Evolutionary conservation across 2,113 vertebrate species (phyloP).

Genomic region (Tetrax tetrax): DNA sequence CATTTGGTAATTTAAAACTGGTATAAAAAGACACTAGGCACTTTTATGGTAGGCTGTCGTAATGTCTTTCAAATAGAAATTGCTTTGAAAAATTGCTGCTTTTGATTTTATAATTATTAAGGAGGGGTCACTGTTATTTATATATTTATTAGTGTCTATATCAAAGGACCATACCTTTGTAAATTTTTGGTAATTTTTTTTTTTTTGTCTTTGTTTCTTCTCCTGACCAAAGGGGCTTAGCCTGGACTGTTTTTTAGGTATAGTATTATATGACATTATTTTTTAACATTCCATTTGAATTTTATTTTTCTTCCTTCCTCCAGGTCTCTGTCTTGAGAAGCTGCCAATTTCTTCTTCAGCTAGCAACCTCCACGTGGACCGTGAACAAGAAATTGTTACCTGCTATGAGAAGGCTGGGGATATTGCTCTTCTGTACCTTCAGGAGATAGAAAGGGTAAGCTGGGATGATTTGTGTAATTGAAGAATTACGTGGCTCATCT

Average conservation of each 20-base stretch:
- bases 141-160: not conserved
- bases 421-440: constrained; percentile 95
- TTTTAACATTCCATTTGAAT: not conserved
- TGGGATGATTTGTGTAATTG: not conserved
- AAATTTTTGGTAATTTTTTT: not conserved
- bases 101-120: not conserved
- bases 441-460: constrained; percentile 94
- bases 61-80: not conserved
- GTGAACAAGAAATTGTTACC: constrained; percentile 91
- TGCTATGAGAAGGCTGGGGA: constrained; percentile 98
- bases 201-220: not conserved
- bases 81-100: not conserved
- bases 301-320: not conserved
- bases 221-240: not conserved
- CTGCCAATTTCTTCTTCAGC: constrained; percentile 85
- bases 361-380: constrained; percentile 79
- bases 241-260: not conserved
- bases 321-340: constrained; percentile 96
- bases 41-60: not conserved
- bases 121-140: not conserved
- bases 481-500: not conserved
- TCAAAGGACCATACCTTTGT: not conserved
- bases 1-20: not conserved
- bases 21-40: not conserved
- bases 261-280: not conserved